Base-by-base conservation (phyloP, 2,888 invertebrate genomes). In the Rhopalosiphum nymphaeae region DNA sequence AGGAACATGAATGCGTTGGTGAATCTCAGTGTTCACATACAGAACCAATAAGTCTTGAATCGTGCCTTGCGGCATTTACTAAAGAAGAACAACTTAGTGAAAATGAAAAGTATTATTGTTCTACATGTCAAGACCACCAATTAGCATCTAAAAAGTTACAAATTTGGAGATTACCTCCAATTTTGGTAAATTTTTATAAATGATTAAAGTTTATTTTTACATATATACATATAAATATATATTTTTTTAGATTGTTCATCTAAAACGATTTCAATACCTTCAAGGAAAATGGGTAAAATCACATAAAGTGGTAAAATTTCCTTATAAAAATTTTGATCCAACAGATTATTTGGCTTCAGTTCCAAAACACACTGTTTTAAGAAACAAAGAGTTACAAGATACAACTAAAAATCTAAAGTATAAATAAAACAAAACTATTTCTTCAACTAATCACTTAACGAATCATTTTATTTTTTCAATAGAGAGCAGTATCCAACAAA, bases 221-320 rank as follows among this genome's bases (percentile, higher is more conserved):
- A 61, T 46, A 36, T 49, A 88, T 57, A 42, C 13, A 36, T 49
- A 29, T 87, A 13, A 57, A 21, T 57, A 29, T 89, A 44, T 61
- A n/a, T 86, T 21, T 94, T 95, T 95, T 0, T 96, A 98, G 98
- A 98, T 99, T 95, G 97, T 99, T 92, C 99, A 99, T 96, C 96
- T 99, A 95, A 99, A 99, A 96, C 97, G 99, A 4, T 99, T 99
- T 96, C 98, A 99, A 96, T 98, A 97, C 96, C 97, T 98, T 93
- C 98, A 98, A 96, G 98, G 97, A 95, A 97, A 98, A 95, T 99
- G 99, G 99, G 98, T 99, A 49, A 99, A 99, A 96, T 99, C 98
- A 0, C 98, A 98, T 95, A 99, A 98, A 96, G 98, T 98, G 49
- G 98, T 99, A 0, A 98, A 98, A 95, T 98, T 98, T 96, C 98